phyloP scores from a whole-genome alignment of 2,113 vertebrate species.

The Oostethus manadensis region DNA sequence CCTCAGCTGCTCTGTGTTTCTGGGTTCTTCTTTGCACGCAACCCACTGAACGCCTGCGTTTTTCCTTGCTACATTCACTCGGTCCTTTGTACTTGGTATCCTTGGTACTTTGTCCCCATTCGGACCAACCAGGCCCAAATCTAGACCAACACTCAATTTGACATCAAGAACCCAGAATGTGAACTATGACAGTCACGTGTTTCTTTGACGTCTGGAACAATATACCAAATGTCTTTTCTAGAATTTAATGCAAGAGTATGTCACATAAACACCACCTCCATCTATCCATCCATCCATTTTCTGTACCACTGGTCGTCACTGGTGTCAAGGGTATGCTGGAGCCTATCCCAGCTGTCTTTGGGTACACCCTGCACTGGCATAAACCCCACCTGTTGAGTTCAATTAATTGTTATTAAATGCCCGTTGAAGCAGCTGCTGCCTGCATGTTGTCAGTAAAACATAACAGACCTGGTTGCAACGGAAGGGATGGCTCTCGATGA shows the following conservation, averaged over 20 bases:
- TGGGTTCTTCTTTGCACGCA: constrained; percentile 35
- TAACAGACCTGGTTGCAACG: not conserved
- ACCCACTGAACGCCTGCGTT: constrained; percentile 25
- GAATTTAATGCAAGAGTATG: not conserved
- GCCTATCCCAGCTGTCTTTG: no score
- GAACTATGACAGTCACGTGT: constrained; percentile 28
- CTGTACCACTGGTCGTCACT: no score
- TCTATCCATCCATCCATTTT: no score
- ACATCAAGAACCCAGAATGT: constrained; percentile 16
- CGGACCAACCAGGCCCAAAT: constrained; percentile 18
- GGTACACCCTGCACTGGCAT: no score
- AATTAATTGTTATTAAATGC: not conserved
- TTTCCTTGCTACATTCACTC: constrained; percentile 21
- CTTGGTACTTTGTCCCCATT: not conserved
- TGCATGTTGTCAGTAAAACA: not conserved
- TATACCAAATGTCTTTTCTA: constrained; percentile 16
- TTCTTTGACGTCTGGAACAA: constrained; percentile 24
- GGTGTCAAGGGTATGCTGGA: no score
- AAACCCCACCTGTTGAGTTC: constrained; percentile 3
- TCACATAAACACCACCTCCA: no score
- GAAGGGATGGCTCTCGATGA: not conserved
- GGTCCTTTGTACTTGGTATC: no score
- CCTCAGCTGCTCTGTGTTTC: constrained; percentile 51
- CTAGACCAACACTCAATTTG: constrained; percentile 13
- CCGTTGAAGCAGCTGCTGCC: not conserved